Conservation (phyloP, 2,113 vertebrate species). For the Labeo catla region DNA sequence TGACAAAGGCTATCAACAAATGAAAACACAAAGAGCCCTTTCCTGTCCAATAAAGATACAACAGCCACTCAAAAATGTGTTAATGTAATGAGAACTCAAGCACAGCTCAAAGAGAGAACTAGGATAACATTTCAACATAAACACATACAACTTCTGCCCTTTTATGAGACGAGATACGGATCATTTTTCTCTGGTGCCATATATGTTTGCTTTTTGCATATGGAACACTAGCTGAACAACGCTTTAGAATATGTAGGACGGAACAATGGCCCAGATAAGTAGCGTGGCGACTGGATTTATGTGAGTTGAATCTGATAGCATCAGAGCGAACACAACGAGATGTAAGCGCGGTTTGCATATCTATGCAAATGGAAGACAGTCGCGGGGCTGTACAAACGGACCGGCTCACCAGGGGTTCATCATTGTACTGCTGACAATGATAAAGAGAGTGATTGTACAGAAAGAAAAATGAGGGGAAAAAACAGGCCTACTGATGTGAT, state of each 20-base stretch:
- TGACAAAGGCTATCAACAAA: slow-evolving; percentile 39
- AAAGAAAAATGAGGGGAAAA: not conserved
- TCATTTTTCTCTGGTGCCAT: not conserved
- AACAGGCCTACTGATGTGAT: slow-evolving; percentile 52
- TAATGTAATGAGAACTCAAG: slow-evolving; percentile 3
- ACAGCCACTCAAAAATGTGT: not conserved
- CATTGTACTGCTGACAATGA: slow-evolving; percentile 64
- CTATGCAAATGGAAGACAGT: slow-evolving; percentile 72
- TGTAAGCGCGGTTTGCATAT: slow-evolving; percentile 73
- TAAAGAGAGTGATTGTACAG: slow-evolving; percentile 45
- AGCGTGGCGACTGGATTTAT: slow-evolving; percentile 37
- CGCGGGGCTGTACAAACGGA: slow-evolving; percentile 47
- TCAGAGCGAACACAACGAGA: slow-evolving; percentile 57
- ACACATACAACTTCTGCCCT: not conserved
- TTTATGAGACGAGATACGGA: not conserved
- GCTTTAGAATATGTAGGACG: slow-evolving; percentile 5
- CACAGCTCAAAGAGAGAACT: not conserved
- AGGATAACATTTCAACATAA: slow-evolving; percentile 9
- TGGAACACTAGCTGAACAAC: not conserved
- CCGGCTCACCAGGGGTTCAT: slow-evolving; percentile 58
- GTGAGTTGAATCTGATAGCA: slow-evolving; percentile 55
- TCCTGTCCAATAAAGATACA: not conserved
- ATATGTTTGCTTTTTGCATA: slow-evolving; percentile 49
- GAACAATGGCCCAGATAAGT: slow-evolving; percentile 52
- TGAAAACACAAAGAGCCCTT: slow-evolving; percentile 34